phyloP scores from a whole-genome alignment of 2,888 invertebrate species.

The Sthenelais limicola region DNA sequence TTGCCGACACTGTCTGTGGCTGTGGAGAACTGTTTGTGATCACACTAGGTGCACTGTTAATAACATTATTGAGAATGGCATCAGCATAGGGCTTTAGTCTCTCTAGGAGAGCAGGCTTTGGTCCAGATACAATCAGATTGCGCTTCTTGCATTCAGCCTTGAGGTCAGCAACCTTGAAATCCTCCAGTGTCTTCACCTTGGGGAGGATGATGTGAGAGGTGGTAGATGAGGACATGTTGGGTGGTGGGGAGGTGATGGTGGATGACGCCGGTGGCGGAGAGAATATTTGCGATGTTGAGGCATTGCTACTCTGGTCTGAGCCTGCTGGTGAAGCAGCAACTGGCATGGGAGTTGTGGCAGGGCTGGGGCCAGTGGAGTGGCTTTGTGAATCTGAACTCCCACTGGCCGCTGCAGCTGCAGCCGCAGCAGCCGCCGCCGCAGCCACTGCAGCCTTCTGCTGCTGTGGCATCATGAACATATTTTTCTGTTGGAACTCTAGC shows the following conservation, averaged over 20 bases:
- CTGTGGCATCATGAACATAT: conserved; percentile 52
- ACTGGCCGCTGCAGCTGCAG: conserved; percentile 17
- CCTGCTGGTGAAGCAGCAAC: conserved; percentile 20
- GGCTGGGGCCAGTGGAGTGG: conserved; percentile 9
- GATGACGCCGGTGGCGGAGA: conserved; percentile 15
- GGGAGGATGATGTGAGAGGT: not conserved
- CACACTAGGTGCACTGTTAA: not conserved
- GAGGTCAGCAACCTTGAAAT: conserved; percentile 96
- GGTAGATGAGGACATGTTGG: not conserved
- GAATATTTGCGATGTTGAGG: conserved; percentile 14
- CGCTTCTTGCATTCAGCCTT: conserved; percentile 94
- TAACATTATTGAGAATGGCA: conserved; percentile 52
- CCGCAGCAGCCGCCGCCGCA: conserved; percentile 17
- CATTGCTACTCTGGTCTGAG: conserved; percentile 27
- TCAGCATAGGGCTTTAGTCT: conserved; percentile 80
- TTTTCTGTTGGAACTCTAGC: conserved; percentile 85
- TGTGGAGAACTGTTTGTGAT: conserved; percentile 31
- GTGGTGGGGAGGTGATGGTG: conserved; percentile 29
- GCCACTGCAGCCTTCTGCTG: conserved; percentile 21
- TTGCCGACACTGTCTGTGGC: conserved; percentile 31
- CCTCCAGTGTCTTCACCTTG: conserved; percentile 80
- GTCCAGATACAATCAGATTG: conserved; percentile 94
- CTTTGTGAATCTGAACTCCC: not conserved
- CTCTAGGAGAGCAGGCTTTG: conserved; percentile 95
- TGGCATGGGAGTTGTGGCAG: conserved; percentile 41